Conservation (phyloP, 1,140 invertebrate species). For the Centruroides sculpturatus region DNA sequence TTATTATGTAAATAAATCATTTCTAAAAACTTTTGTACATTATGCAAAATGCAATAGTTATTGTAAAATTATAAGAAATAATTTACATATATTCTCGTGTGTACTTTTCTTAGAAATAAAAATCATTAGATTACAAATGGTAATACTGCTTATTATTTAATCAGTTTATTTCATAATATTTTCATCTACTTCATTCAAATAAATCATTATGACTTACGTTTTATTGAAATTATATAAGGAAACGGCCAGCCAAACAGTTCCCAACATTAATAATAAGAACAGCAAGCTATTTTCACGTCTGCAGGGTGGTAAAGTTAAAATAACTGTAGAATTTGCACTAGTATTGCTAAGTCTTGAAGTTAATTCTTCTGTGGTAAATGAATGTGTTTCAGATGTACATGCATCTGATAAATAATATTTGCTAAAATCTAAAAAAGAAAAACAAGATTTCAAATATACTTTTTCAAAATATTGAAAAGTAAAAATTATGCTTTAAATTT, state of each 20-base stretch:
- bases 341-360: too few species aligned
- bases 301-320: conserved; percentile 21
- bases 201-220: conserved; percentile 31
- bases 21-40: too few species aligned
- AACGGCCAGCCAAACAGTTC: conserved; percentile 47
- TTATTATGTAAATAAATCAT: too few species aligned
- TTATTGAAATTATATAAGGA: conserved; percentile 51
- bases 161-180: too few species aligned
- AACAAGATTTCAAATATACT: neutral
- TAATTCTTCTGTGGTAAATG: neutral
- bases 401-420: conserved; percentile 36
- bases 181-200: neutral
- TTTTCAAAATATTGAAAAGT: neutral
- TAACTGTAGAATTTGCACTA: too few species aligned
- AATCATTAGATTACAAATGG: too few species aligned
- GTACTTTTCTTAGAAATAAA: too few species aligned
- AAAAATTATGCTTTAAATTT: too few species aligned
- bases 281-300: conserved; percentile 42
- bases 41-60: too few species aligned
- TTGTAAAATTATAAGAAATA: too few species aligned
- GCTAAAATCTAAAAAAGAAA: conserved; percentile 34
- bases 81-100: too few species aligned
- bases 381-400: conserved; percentile 20
- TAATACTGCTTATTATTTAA: too few species aligned
- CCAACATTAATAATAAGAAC: conserved; percentile 45